phyloP scores from a whole-genome alignment of 1,140 invertebrate species.

The Eumeta japonica region DNA sequence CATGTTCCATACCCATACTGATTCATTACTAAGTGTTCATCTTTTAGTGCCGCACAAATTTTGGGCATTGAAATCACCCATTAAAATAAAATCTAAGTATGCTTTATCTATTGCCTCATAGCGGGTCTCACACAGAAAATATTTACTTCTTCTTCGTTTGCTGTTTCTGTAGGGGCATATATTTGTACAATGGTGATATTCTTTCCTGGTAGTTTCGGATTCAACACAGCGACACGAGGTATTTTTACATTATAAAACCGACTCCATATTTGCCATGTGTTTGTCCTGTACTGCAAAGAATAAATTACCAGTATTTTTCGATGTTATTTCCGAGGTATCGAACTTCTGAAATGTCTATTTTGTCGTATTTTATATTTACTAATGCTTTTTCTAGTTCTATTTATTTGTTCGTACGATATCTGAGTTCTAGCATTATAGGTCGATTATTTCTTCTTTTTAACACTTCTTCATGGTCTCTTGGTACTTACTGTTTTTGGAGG shows the following conservation, averaged over 20 bases:
- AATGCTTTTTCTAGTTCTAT: too few relatives aligned
- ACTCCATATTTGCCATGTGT: constrained; percentile 7
- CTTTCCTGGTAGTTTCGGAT: not conserved
- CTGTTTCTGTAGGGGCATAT: constrained; percentile 6
- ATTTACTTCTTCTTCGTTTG: constrained; percentile 5
- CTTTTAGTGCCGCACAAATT: constrained; percentile 4
- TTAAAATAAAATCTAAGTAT: constrained; percentile 3
- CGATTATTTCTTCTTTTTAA: too few relatives aligned
- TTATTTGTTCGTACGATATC: too few relatives aligned
- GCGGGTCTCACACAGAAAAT: constrained; percentile 3
- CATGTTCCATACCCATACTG: constrained; percentile 8
- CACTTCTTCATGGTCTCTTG: too few relatives aligned
- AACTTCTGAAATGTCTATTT: constrained; percentile 7
- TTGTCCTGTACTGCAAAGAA: constrained; percentile 6
- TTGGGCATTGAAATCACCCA: constrained; percentile 13
- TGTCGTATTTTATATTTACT: too few relatives aligned
- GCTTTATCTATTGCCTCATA: not conserved
- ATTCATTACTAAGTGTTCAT: constrained; percentile 9
- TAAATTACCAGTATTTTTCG: constrained; percentile 6
- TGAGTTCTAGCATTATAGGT: too few relatives aligned
- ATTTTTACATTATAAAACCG: constrained; percentile 9
- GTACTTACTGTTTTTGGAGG: too few relatives aligned
- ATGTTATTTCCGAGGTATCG: constrained; percentile 5
- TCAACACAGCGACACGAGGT: constrained; percentile 2
- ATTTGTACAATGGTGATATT: constrained; percentile 5